phyloP scores from a whole-genome alignment of 2,113 vertebrate genomes.

The Columba livia region DNA sequence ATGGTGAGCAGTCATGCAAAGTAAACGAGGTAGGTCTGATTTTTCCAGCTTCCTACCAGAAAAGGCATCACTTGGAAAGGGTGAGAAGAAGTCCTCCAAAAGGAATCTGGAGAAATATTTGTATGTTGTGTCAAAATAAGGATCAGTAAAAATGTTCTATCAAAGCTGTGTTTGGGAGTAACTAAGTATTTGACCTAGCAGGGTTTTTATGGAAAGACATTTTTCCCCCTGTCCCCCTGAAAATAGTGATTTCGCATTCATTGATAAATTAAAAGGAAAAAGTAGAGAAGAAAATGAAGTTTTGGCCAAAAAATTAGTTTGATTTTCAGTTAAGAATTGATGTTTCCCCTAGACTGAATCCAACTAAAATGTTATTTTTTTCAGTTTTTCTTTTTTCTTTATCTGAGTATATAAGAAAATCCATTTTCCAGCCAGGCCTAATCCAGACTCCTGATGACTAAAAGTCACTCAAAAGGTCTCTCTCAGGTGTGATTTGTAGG shows the following conservation, averaged over 20 bases:
- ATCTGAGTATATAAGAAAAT: not conserved
- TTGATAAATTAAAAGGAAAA: not conserved
- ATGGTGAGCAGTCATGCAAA: rapidly evolving
- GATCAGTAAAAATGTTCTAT: not conserved
- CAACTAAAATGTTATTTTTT: not conserved
- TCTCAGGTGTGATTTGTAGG: not conserved
- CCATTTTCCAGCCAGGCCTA: not conserved
- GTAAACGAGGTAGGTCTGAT: not conserved
- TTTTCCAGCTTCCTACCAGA: not conserved
- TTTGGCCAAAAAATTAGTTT: not conserved
- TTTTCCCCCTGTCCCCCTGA: not conserved
- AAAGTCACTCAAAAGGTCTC: not conserved
- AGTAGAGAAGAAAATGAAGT: not conserved
- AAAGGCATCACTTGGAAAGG: rapidly evolving
- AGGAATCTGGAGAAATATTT: not conserved
- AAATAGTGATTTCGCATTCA: not conserved
- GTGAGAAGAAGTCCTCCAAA: not conserved
- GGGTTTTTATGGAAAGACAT: not conserved
- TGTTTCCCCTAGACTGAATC: not conserved
- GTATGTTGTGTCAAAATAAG: not conserved
- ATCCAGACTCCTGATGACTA: not conserved
- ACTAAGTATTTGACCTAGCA: not conserved
- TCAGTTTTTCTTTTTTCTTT: not conserved
- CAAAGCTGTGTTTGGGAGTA: not conserved
- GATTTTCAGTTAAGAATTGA: not conserved